These are phyloP conservation scores for Congeria kusceri DNA, from an alignment of 2,888 invertebrate genomes.

Conservation along the genomic window DNA sequence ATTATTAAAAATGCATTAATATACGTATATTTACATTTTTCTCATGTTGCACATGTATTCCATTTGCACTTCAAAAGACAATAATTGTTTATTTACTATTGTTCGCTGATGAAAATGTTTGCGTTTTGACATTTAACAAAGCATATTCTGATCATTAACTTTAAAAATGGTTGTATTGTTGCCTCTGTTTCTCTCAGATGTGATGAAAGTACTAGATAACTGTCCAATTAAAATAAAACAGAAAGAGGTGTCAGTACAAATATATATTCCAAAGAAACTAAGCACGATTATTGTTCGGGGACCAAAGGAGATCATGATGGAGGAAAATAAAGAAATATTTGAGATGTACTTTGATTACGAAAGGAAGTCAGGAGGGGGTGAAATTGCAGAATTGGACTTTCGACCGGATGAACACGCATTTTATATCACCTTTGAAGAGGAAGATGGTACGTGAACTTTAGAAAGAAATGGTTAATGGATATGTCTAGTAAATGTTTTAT, in stretches of 20 bases:
- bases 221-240: neutral
- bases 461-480: too few relatives aligned
- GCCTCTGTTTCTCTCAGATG: neutral
- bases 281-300: neutral
- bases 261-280: neutral
- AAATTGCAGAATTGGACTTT: slow-evolving; percentile 24
- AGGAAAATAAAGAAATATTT: slow-evolving; percentile 24
- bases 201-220: neutral
- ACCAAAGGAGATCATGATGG: neutral
- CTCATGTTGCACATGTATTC: too few relatives aligned
- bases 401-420: slow-evolving; percentile 18
- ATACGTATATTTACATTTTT: too few relatives aligned
- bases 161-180: too few relatives aligned
- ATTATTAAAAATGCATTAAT: too few relatives aligned
- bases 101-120: too few relatives aligned
- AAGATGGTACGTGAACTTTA: slow-evolving; percentile 41
- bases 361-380: slow-evolving; percentile 44
- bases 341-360: slow-evolving; percentile 60
- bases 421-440: slow-evolving; percentile 39
- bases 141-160: too few relatives aligned
- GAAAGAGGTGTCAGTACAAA: neutral
- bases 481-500: too few relatives aligned
- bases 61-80: too few relatives aligned
- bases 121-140: too few relatives aligned
- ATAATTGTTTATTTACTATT: too few relatives aligned